Evolutionary conservation across 2,888 invertebrate genomes (phyloP).

Genomic region (Harpalus rubripes): DNA sequence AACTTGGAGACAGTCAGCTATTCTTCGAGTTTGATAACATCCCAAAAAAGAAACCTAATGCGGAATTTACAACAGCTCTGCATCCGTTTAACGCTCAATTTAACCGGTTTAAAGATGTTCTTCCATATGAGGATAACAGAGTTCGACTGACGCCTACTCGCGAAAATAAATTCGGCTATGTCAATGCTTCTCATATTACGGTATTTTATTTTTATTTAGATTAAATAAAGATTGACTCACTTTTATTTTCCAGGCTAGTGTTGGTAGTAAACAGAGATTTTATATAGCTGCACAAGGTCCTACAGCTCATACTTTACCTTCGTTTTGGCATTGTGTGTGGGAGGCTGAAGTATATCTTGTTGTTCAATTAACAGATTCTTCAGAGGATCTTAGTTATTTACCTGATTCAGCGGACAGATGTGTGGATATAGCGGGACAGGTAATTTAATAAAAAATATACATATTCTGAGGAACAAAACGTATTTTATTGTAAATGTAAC

Average conservation of each 20-base stretch:
- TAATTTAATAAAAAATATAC: conserved; percentile 72
- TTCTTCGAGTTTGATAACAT: conserved; percentile 93
- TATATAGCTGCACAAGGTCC: conserved; percentile 91
- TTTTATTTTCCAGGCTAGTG: conserved; percentile 83
- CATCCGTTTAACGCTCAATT: conserved; percentile 83
- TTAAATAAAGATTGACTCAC: not conserved
- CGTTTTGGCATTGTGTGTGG: conserved; percentile 95
- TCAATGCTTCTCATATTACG: conserved; percentile 95
- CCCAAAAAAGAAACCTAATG: conserved; percentile 85
- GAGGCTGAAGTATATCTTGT: conserved; percentile 91
- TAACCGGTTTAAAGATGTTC: conserved; percentile 83
- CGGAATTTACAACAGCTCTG: conserved; percentile 86
- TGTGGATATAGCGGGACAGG: conserved; percentile 85
- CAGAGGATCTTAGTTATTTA: conserved; percentile 80
- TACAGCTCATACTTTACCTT: conserved; percentile 79
- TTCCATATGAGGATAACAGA: conserved; percentile 95
- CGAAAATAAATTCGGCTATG: conserved; percentile 92
- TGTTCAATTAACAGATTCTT: conserved; percentile 85
- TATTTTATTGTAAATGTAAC: too few relatives aligned
- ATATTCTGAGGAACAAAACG: too few relatives aligned
- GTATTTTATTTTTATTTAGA: conserved; percentile 77
- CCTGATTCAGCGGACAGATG: conserved; percentile 81
- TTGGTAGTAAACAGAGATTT: conserved; percentile 90
- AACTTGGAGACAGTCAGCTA: conserved; percentile 86
- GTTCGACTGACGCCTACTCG: conserved; percentile 90